phyloP scores from a whole-genome alignment of 2,113 vertebrate genomes.

The Channa maculata region DNA sequence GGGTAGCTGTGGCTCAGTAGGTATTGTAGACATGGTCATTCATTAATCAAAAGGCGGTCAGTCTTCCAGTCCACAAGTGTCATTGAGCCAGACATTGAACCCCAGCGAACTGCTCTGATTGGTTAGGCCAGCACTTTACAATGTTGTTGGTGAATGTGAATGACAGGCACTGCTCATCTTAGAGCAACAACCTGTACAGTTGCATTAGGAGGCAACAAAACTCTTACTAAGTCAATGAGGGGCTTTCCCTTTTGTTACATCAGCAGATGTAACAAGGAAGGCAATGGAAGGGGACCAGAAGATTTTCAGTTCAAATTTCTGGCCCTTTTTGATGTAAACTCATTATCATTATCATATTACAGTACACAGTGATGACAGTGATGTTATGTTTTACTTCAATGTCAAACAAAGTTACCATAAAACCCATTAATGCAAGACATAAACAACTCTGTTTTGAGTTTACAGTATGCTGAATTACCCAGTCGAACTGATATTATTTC shows the following conservation, averaged over 20 bases:
- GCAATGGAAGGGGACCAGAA: constrained; percentile 7
- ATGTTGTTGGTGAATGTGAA: background rate
- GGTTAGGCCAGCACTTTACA: background rate
- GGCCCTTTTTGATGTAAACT: constrained; percentile 50
- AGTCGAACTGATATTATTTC: constrained; percentile 60
- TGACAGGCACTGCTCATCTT: background rate
- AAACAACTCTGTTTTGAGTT: constrained; percentile 63
- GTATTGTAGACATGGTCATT: background rate
- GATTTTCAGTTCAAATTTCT: constrained; percentile 15
- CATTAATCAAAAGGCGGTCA: background rate
- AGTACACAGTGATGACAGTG: constrained; percentile 13
- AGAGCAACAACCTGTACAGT: background rate
- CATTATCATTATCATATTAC: constrained; percentile 55
- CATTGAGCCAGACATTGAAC: background rate
- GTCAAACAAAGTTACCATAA: constrained; percentile 68
- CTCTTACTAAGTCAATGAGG: background rate
- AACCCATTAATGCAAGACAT: constrained; percentile 52
- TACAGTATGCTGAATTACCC: constrained; percentile 42
- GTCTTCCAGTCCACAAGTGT: no score
- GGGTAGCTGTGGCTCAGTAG: background rate
- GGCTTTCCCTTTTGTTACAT: background rate
- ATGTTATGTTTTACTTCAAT: constrained; percentile 39
- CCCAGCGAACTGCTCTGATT: background rate
- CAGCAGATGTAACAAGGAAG: constrained; percentile 7
- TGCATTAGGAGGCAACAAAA: background rate